Evolutionary conservation across 1,140 invertebrate species (phyloP).

Genomic region (Galendromus occidentalis): DNA sequence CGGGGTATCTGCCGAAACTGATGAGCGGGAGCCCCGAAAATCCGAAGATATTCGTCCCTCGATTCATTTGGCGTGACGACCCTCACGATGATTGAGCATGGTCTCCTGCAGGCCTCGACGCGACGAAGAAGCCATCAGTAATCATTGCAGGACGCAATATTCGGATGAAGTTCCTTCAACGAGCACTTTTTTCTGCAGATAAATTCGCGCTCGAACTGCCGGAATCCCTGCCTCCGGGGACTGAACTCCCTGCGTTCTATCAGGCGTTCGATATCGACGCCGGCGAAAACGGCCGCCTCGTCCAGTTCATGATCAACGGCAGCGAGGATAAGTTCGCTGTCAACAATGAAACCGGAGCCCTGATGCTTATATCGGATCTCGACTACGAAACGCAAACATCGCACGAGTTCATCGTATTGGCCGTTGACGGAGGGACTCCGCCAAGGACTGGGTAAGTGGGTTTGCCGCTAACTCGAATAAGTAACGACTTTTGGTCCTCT

Average conservation of each 20-base stretch:
- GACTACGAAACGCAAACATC: constrained; percentile 22
- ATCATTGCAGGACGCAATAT: no score
- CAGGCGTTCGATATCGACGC: constrained; percentile 20
- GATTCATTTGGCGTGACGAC: no score
- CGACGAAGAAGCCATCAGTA: no score
- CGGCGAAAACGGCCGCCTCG: constrained; percentile 23
- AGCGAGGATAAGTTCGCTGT: constrained; percentile 20
- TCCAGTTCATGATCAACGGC: constrained; percentile 21
- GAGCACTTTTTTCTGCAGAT: constrained; percentile 13
- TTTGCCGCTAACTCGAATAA: no score
- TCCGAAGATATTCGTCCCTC: no score
- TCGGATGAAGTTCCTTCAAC: no score
- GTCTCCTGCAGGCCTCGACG: no score
- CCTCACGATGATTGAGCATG: no score
- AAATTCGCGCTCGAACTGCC: constrained; percentile 22
- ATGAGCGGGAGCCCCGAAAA: no score
- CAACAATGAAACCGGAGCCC: constrained; percentile 20
- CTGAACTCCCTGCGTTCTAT: constrained; percentile 21
- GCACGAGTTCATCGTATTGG: constrained; percentile 22
- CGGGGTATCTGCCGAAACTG: no score
- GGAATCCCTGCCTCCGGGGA: constrained; percentile 22
- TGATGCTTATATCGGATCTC: constrained; percentile 18
- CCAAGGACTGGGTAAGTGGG: constrained; percentile 18
- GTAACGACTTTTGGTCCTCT: no score
- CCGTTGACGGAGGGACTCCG: constrained; percentile 22